Conservation (phyloP, 2,888 invertebrate genomes). For the Adela reaumurella region DNA sequence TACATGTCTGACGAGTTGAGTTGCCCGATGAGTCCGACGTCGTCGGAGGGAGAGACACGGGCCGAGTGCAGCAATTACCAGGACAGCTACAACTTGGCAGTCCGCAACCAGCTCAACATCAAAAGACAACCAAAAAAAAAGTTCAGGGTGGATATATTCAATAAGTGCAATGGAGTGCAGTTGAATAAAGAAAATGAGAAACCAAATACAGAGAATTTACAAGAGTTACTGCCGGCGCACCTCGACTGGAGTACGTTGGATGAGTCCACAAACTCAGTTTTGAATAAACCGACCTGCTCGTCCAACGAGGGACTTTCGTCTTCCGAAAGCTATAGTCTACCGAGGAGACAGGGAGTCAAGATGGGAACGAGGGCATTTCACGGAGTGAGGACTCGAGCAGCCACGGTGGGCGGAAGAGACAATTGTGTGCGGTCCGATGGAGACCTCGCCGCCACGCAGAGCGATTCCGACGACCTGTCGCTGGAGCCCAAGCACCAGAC, state of each 20-base stretch:
- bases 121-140: slow-evolving; percentile 44
- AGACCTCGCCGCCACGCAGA: slow-evolving; percentile 37
- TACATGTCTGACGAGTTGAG: slow-evolving; percentile 60
- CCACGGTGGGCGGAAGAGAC: slow-evolving; percentile 21
- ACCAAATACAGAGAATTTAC: slow-evolving; percentile 47
- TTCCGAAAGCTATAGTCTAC: slow-evolving; percentile 46
- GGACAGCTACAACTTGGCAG: slow-evolving; percentile 50
- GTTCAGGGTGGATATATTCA: slow-evolving; percentile 47
- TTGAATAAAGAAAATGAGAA: slow-evolving; percentile 70
- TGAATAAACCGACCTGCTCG: slow-evolving; percentile 23
- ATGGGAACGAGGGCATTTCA: slow-evolving; percentile 71
- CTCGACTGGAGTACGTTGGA: slow-evolving; percentile 25
- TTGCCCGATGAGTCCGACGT: slow-evolving; percentile 37
- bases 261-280: slow-evolving; percentile 17
- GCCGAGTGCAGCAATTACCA: slow-evolving; percentile 44
- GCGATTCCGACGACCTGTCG: slow-evolving; percentile 44
- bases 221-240: slow-evolving; percentile 35
- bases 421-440: slow-evolving; percentile 27
- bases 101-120: slow-evolving; percentile 36
- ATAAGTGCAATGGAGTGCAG: slow-evolving; percentile 51
- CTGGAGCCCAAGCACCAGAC: slow-evolving; percentile 40
- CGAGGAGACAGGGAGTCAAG: slow-evolving; percentile 64
- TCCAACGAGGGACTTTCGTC: slow-evolving; percentile 48
- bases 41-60: slow-evolving; percentile 23
- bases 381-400: slow-evolving; percentile 31